Base-by-base conservation (phyloP, 1,140 invertebrate genomes). In the Drosophila nigrodunni region DNA sequence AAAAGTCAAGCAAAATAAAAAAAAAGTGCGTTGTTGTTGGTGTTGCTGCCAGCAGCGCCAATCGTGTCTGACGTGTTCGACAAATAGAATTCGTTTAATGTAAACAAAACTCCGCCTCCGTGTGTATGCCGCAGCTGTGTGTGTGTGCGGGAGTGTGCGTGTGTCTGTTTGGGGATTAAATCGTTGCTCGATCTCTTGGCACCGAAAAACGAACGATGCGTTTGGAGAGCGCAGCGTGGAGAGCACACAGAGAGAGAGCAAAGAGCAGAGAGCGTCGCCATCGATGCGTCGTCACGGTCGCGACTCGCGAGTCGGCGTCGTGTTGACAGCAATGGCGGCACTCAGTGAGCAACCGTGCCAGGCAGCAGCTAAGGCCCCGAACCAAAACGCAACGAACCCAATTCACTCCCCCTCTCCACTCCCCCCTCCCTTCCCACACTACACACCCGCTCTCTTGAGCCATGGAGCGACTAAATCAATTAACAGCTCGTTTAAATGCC, bases 91-190 rank as follows among this genome's bases (percentile, higher is more conserved):
- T 85, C 85, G 71, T 89, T 80, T 80, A 92, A 92, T 91, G 83
- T 92, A 92, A 92, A 92, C 90, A 92, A 92, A 91, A 92, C 90
- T 92, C 90, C 90, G 90, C 90, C 90, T 88, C 69, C 82, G 82
- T 86, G 76, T 79, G 80, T 78, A 50, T 55, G 79, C 30, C 46
- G 39, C 44, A 74, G 68, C 78, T 71, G 71, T 60, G 50, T 57
- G 60, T 34, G 57, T 21, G 61, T 61, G 44, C 55, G 59, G 77
- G 44, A 58, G 49, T 78, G 21, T 66, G 15, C 57, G 65, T 46
- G 47, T 80, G 44, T 67, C 25, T 61, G 47, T 61, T 37, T 57
- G 75, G 65, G 74, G 47, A 76, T 76, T 76, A 60, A 76, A 74
- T 74, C 58, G 69, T 72, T 72, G 55, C 13, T 3, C 58, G 71